Conservation (phyloP, 2,113 vertebrate species). For the Riparia riparia region DNA sequence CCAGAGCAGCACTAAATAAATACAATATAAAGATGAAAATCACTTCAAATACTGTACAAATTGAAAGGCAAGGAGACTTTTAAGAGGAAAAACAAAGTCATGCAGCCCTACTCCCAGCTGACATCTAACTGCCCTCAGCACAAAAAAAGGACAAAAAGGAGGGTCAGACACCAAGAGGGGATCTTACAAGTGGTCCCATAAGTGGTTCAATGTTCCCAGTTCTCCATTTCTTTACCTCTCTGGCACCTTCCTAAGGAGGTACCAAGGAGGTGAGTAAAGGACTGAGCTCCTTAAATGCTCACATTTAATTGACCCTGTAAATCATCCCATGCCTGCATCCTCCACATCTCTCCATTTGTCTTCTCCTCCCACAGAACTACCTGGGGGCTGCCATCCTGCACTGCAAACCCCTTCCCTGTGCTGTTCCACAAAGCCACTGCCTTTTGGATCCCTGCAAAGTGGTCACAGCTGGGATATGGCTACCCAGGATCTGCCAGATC, state of each 20-base stretch:
- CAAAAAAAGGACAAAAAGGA: background rate
- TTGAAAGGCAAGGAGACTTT: constrained; percentile 1
- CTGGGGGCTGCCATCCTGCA: background rate
- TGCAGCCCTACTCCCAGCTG: background rate
- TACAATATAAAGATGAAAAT: constrained; percentile 14
- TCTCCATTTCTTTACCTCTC: background rate
- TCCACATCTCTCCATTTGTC: background rate
- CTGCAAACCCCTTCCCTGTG: background rate
- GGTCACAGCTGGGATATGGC: background rate
- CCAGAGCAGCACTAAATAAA: constrained; percentile 18
- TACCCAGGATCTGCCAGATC: background rate
- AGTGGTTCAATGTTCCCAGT: background rate
- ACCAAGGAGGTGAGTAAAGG: background rate
- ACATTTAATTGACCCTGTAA: fast-evolving
- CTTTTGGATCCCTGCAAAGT: background rate
- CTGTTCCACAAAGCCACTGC: background rate
- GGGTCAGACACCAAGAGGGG: background rate
- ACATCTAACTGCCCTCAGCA: background rate
- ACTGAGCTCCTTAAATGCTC: background rate
- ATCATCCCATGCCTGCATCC: background rate
- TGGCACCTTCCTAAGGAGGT: background rate
- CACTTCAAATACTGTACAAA: constrained; percentile 28
- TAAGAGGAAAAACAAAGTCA: constrained; percentile 9
- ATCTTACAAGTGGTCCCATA: background rate
- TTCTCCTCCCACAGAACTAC: background rate